Percentiles rank a stretch among this genome's conserved stretches.
Evolutionary conservation across 2,888 invertebrate species (phyloP).

Genomic region (Anticlea derivata): DNA sequence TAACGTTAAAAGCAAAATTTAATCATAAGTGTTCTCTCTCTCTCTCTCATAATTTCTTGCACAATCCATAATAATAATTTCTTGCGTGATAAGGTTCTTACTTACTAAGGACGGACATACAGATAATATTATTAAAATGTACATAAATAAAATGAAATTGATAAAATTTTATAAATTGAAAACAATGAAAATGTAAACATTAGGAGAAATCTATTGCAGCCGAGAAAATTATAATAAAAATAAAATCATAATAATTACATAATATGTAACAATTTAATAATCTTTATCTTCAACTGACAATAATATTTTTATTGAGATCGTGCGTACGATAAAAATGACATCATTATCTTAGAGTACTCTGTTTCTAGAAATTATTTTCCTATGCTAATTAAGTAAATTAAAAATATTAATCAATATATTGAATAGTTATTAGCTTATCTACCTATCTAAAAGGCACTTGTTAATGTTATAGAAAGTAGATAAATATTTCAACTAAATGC

Average conservation of each 20-base stretch:
- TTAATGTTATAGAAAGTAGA: neutral
- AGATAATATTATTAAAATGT: no score
- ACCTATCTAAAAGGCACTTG: slow-evolving; percentile 41
- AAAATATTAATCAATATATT: neutral
- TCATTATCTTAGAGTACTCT: no score
- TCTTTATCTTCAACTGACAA: no score
- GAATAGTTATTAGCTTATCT: no score
- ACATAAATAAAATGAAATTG: no score
- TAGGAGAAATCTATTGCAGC: neutral
- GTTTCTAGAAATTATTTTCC: neutral
- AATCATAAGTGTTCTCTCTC: no score
- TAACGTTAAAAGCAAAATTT: no score
- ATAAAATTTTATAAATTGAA: neutral
- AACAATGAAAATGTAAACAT: neutral
- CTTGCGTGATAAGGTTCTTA: neutral
- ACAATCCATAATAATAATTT: no score
- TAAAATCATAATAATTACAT: neutral
- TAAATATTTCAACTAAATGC: slow-evolving; percentile 27
- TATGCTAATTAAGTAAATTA: no score
- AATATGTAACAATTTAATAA: no score
- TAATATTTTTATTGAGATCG: slow-evolving; percentile 22
- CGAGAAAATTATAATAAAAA: neutral
- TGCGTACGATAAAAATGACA: slow-evolving; percentile 10
- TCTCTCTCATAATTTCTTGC: no score
- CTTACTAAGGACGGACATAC: slow-evolving; percentile 3